phyloP scores from a whole-genome alignment of 2,113 vertebrate species.

The Corythaeola cristata region DNA sequence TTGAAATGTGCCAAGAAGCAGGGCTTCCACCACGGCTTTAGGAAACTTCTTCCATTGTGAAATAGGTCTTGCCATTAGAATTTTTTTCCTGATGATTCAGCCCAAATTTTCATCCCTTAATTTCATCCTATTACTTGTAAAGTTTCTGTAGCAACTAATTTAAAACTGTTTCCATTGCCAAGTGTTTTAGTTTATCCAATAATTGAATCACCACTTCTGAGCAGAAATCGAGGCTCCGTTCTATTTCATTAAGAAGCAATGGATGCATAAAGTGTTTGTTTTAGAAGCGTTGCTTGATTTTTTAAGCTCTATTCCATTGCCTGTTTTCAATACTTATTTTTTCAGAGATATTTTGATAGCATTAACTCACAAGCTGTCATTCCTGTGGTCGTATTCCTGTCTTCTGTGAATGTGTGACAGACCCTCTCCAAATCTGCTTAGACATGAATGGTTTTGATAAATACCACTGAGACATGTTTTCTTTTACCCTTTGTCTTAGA shows the following conservation, averaged over 20 bases:
- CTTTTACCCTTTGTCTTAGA: neutral
- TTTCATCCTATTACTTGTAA: conserved; percentile 32
- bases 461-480: neutral
- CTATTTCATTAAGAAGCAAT: neutral
- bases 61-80: conserved; percentile 6
- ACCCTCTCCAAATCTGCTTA: neutral
- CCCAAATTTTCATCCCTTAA: conserved; percentile 33
- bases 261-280: neutral
- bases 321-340: neutral
- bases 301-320: neutral
- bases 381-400: neutral
- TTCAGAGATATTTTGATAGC: neutral
- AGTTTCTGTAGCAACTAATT: neutral
- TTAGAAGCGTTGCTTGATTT: neutral
- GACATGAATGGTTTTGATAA: neutral
- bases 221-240: neutral
- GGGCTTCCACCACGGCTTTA: neutral
- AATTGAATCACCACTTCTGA: neutral
- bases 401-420: neutral
- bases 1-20: conserved; percentile 8
- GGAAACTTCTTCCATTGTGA: conserved; percentile 15
- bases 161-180: neutral
- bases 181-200: neutral
- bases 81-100: conserved; percentile 51
- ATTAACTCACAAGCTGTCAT: neutral